These are phyloP conservation scores for Micronycteris hirsuta DNA, from an alignment of 2,113 vertebrate species.

Conservation along the genomic window DNA sequence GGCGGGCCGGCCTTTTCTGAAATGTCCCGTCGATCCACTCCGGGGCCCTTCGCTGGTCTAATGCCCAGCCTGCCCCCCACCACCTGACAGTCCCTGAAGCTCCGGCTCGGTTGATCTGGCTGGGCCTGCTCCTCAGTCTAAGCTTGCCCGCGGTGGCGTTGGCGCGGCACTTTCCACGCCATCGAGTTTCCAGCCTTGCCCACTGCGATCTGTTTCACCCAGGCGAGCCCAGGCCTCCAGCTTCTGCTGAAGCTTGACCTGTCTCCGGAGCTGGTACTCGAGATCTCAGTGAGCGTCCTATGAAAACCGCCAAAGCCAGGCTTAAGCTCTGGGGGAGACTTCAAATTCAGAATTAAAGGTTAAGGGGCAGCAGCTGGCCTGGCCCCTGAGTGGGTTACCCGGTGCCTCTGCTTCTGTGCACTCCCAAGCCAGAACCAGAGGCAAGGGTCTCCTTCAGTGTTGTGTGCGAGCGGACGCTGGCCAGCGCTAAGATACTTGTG, in stretches of 20 bases:
- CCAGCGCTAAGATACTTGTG: not conserved
- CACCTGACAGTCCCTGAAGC: slow-evolving; percentile 13
- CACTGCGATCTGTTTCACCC: not conserved
- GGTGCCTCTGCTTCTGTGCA: not conserved
- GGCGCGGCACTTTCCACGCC: not conserved
- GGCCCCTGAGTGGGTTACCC: not conserved
- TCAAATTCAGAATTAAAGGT: not conserved
- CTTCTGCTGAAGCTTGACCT: not conserved
- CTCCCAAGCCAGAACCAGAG: not conserved
- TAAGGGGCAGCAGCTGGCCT: slow-evolving; percentile 59
- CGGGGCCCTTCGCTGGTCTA: slow-evolving; percentile 55
- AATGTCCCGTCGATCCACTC: slow-evolving; percentile 77
- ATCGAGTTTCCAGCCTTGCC: not conserved
- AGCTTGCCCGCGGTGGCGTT: not conserved
- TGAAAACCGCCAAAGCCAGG: not conserved
- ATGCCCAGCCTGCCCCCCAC: slow-evolving; percentile 48
- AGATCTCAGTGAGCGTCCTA: not conserved
- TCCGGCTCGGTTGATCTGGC: not conserved
- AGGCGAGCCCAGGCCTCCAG: not conserved
- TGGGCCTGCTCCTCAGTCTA: not conserved
- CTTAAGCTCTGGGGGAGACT: not conserved
- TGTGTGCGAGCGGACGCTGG: not conserved
- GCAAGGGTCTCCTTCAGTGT: not conserved
- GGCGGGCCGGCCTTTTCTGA: slow-evolving; percentile 78
- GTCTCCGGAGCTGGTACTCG: not conserved